phyloP scores from a whole-genome alignment of 23 tunicate genomes.

The Corella eumyota region DNA sequence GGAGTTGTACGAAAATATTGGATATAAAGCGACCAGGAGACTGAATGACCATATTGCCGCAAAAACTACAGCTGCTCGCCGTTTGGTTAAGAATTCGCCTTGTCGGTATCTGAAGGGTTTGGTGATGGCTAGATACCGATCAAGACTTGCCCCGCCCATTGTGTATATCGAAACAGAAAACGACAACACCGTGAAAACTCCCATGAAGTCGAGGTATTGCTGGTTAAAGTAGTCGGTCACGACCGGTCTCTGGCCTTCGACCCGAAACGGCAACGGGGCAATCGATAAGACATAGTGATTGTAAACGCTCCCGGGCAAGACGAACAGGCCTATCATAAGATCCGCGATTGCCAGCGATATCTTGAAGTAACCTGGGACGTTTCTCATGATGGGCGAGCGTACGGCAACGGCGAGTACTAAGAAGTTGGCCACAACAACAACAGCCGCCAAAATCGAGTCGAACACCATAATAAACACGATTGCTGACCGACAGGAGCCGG shows the following conservation, averaged over 20 bases:
- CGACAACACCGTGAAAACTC: constrained; percentile 48
- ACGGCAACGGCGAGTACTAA: constrained; percentile 51
- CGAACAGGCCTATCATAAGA: constrained; percentile 60
- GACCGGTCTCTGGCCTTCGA: constrained; percentile 27
- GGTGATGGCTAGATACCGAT: constrained; percentile 70
- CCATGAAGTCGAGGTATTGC: constrained; percentile 34
- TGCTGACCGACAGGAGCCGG: constrained; percentile 21
- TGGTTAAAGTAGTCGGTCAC: constrained; percentile 39
- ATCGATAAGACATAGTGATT: constrained; percentile 32
- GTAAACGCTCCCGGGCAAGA: constrained; percentile 50
- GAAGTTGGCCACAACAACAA: constrained; percentile 35
- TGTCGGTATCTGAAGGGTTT: constrained; percentile 51
- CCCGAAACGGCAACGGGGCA: constrained; percentile 50
- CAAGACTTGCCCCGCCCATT: constrained; percentile 64
- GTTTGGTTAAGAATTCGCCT: constrained; percentile 59
- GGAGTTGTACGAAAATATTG: constrained; percentile 18
- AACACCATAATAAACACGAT: constrained; percentile 43
- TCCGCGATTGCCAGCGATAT: constrained; percentile 82
- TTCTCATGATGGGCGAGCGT: constrained; percentile 48
- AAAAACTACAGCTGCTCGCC: constrained; percentile 13
- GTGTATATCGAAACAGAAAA: constrained; percentile 47
- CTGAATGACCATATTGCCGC: constrained; percentile 47
- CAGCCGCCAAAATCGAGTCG: constrained; percentile 34
- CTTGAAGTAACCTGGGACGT: constrained; percentile 93
- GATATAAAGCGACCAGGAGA: constrained; percentile 30